A percentile compares a stretch with the other conserved stretches of the same genome.
phyloP scores from a whole-genome alignment of 2,113 vertebrate species.

The Ondatra zibethicus region DNA sequence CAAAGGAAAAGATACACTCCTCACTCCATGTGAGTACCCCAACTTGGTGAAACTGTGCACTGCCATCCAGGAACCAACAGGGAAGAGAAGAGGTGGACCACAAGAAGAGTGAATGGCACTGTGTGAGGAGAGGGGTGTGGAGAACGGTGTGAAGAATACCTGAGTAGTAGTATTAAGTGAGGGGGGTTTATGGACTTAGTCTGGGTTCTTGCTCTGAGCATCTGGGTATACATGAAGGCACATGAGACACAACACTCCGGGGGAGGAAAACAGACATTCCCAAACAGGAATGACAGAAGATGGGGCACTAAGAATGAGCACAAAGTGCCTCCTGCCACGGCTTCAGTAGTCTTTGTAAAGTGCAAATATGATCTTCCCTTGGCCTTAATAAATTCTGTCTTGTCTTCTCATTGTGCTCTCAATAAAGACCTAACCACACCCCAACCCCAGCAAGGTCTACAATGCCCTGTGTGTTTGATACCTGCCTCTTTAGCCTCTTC shows the following conservation, averaged over 20 bases:
- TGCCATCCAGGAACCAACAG: neutral
- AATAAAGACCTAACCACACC: neutral
- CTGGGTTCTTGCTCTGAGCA: neutral
- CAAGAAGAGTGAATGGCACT: neutral
- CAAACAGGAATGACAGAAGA: neutral
- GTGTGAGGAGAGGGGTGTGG: neutral
- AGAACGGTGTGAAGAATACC: neutral
- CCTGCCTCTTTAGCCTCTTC: neutral
- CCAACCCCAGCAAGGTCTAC: neutral
- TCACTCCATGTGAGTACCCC: neutral
- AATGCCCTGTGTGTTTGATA: neutral
- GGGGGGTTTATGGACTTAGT: neutral
- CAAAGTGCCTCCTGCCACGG: neutral
- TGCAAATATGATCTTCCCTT: neutral
- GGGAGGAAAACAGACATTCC: neutral
- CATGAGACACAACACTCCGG: neutral
- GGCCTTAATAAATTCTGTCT: neutral
- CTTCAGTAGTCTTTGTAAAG: neutral
- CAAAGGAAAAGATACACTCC: neutral
- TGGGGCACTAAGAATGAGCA: neutral
- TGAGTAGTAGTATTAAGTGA: neutral
- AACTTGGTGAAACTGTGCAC: neutral
- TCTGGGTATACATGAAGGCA: neutral
- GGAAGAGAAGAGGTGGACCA: neutral
- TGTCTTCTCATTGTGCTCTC: neutral